Evolutionary conservation across 2,113 vertebrate genomes (phyloP).

Genomic region (Callorhinus ursinus): DNA sequence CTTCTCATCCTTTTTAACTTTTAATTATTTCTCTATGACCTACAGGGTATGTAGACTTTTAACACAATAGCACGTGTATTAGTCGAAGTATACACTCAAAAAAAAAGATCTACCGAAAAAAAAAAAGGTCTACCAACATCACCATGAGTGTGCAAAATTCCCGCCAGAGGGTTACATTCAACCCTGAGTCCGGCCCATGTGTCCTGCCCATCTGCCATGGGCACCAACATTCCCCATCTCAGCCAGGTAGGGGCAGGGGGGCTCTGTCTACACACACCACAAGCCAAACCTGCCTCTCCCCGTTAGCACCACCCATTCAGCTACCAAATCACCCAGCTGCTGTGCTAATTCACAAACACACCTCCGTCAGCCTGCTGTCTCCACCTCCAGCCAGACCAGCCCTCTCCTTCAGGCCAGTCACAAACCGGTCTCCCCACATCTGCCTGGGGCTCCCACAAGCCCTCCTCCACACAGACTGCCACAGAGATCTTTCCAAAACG

Average conservation of each 20-base stretch:
- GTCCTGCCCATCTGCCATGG: rapidly evolving
- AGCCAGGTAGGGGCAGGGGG: rapidly evolving
- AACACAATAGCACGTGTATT: not conserved
- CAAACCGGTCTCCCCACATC: rapidly evolving
- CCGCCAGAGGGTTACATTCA: not conserved
- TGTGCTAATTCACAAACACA: not conserved
- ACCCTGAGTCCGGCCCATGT: not conserved
- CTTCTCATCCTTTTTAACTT: not conserved
- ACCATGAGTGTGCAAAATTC: too few species aligned
- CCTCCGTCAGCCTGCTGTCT: not conserved
- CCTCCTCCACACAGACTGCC: not conserved
- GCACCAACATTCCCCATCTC: not conserved
- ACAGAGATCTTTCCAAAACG: not conserved
- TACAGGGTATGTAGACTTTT: not conserved
- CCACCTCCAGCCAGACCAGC: not conserved
- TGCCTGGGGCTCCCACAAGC: not conserved
- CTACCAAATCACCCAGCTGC: not conserved
- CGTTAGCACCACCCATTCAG: not conserved
- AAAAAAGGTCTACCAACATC: not conserved
- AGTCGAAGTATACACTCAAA: not conserved
- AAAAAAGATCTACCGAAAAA: not conserved
- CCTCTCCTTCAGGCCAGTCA: rapidly evolving
- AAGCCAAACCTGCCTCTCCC: not conserved
- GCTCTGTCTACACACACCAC: not conserved
- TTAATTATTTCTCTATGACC: not conserved